Evolutionary conservation across 2,797 vertebrate species (phyloP), one percentile per base, ranked within the genome.

Genomic region (Malurus splendens): DNA sequence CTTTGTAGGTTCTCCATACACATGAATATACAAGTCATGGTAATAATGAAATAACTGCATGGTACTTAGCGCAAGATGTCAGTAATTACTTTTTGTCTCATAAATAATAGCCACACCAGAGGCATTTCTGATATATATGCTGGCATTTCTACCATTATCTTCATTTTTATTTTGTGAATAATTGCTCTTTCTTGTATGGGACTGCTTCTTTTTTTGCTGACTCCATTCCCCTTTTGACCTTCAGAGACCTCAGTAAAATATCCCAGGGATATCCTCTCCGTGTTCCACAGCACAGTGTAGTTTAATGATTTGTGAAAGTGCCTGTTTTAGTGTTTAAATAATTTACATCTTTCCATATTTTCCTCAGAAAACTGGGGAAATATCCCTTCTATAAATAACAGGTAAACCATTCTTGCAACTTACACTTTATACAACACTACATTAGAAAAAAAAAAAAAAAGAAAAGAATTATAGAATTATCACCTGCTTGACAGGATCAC

Each of bases 261-360:
- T 64, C 64, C 30, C 41, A 87, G 59, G 50, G 68, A 92, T 67
- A 71, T 76, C 60, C 30, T 82, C 65, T 39, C 66, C 68, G n/a
- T 67, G 15, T 93, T 93, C 41, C 48, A 89, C 89, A 41, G 73
- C 64, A 89, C 9, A 32, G 57, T 51, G 27, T 73, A 87, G 66
- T 87, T 92, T 91, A 94, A 81, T 94, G 62, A 90, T 59, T 85
- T 89, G 44, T 75, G 74, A 83, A 79, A 91, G 23, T 44, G 55
- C 71, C 86, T 90, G 45, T 82, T 95, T 93, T n/a, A 66, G 72
- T 66, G 55, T 76, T 52, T 81, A 70, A 93, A 89, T 92, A 93
- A 91, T 92, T 74, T 67, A 36, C 54, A 82, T 62, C 52, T 93
- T 64, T 74, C 30, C 2, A n/a, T 22, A 39, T 85, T 93, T n/a